Base-by-base conservation (phyloP, 2,797 vertebrate genomes). In the Notolepis coatsorum region DNA sequence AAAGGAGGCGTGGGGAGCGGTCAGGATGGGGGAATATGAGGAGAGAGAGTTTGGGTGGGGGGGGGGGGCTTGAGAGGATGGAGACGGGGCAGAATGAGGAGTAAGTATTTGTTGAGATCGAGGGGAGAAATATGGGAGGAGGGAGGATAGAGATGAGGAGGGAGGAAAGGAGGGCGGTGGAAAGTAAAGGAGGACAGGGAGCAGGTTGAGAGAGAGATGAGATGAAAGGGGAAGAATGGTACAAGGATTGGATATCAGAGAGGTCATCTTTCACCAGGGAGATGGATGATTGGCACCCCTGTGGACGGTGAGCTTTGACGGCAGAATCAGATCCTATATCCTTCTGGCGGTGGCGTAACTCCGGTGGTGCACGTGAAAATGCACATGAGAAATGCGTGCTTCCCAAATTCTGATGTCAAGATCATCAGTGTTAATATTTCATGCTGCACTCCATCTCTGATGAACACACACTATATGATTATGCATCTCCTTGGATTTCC, bases 211-310 rank as follows among this genome's bases (percentile, higher is more conserved):
- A 35, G 62, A 58, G 54, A 58, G 18, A 42, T 27, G 61, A 68
- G 75, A 31, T 51, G 65, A 60, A 2, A n/a, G 37, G 13, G 35
- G 13, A 10, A 38, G 18, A 4, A 9, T 10, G 20, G 7, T 8
- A 67, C 68, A 75, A 46, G 33, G 2, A 15, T 4, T 24, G 24
- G 24, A 61, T 67, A 69, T 72, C 63, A 80, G 77, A 65, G 79
- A 86, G 88, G 85, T 88, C 82, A 85, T 75, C 69, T 65, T 71
- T 73, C 65, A 15, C 60, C 13, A 10, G 39, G 48, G 71, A 77
- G 59, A 45, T 5, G 2, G 7, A 54, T 86, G 84, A 84, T 69
- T 84, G 87, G 83, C 88, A 83, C 77, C 35, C 69, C 35, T 63
- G 61, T 67, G 64, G 71, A 79, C 62, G 67, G 68, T 55, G 65